A percentile compares a stretch with the other conserved stretches of the same genome.
Evolutionary conservation across 2,113 vertebrate species (phyloP).

Genomic region (Craseonycteris thonglongyai): DNA sequence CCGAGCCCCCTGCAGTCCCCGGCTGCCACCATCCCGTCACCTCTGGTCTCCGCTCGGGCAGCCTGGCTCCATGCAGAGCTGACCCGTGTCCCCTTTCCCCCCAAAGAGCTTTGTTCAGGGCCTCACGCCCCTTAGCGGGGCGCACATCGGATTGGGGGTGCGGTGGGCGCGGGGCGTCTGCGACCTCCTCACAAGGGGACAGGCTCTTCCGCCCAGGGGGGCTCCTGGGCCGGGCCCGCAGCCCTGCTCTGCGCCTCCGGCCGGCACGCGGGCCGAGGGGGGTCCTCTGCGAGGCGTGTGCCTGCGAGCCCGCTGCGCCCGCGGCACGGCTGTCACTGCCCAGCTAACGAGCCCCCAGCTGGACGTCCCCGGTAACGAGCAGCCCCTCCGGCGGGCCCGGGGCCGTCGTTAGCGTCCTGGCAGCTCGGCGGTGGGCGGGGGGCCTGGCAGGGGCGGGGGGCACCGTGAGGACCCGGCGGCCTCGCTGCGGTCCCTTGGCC

Average conservation of each 20-base stretch:
- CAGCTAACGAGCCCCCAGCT: not conserved
- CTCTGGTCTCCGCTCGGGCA: not conserved
- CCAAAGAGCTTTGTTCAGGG: not conserved
- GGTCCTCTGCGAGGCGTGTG: not conserved
- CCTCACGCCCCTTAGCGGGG: not conserved
- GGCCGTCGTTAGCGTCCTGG: not conserved
- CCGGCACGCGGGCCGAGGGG: too few species aligned
- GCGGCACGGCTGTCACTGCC: not conserved
- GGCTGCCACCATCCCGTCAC: too few species aligned
- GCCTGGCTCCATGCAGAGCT: not conserved
- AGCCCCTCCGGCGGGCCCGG: not conserved
- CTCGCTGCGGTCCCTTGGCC: too few species aligned
- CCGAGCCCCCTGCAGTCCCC: not conserved
- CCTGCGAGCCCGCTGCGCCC: not conserved
- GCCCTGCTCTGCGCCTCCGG: too few species aligned
- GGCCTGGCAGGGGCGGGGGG: not conserved
- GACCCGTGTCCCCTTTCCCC: not conserved
- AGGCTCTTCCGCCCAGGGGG: too few species aligned
- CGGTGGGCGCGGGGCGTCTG: not conserved
- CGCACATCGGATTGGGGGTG: too few species aligned
- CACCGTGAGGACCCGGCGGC: not conserved
- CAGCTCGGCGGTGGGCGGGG: not conserved
- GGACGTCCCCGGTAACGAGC: not conserved
- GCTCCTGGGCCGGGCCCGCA: too few species aligned
- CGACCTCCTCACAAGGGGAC: not conserved